Base-by-base conservation (phyloP, 2,888 invertebrate species). In the Cerastis leucographa region DNA sequence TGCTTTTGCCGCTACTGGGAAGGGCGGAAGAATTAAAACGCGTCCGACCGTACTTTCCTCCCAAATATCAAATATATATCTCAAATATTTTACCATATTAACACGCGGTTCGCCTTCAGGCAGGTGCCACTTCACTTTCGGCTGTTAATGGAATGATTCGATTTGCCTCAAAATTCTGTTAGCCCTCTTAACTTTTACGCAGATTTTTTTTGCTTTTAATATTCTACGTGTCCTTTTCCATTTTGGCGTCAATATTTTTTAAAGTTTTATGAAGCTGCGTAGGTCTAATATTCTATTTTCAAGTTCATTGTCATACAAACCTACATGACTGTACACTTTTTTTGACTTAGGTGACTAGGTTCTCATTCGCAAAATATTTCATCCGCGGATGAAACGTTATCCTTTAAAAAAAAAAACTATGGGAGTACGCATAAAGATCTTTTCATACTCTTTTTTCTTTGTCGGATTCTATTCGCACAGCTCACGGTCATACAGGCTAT, bases 111-210 rank as follows among this genome's bases (percentile, higher is more conserved):
- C n/a, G 59, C 29, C 25, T 22, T 22, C 2, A 9, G 42, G 64
- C 6, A 35, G n/a, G 40, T 64, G 64, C 71, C 68, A 76, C 65
- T 74, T 73, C 19, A 80, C 75, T 76, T 67, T 62, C 44, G 29
- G 19, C 49, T 17, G 64, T 71, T 81, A 78, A 87, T 87, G 78
- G 70, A 83, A 64, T 80, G 83, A 87, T 84, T 83, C 73, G 42
- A 87, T 87, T 81, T 81, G 19, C 61, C 7, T 17, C 46, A 62
- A 79, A 87, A 87, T 78, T 71, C 29, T n/a, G 66, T 79, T 79
- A 76, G 40, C 35, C 44, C 25, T 66, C 42, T 4, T 66, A 80
- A 85, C 56, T 44, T 66, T 76, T 9, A n/a, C 17, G 22, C 4
- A 14, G 22, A 49, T n/a, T 67, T 46, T n/a, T 66, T 66, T 67